A percentile compares a stretch with the other conserved stretches of the same genome.
Conservation (phyloP, 2,113 vertebrate species). For the Mionectes macconnelli region DNA sequence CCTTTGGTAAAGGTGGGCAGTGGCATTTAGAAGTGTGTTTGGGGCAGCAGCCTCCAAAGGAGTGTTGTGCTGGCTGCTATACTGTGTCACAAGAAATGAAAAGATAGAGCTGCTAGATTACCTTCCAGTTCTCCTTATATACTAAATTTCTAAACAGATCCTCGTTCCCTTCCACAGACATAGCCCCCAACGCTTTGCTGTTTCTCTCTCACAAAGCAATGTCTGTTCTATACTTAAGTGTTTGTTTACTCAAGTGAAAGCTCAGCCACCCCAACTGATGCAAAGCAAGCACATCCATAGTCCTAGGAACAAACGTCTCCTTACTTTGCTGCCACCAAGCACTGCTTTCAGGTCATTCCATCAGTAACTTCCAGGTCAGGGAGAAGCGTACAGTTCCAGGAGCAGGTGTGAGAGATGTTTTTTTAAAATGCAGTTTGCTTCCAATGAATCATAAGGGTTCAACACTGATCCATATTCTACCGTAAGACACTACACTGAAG, state of each 20-base stretch:
- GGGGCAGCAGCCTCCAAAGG: neutral
- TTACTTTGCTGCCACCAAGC: neutral
- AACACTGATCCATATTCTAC: neutral
- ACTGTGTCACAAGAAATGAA: neutral
- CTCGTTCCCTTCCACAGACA: neutral
- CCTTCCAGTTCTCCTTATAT: neutral
- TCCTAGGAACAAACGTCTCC: accelerated
- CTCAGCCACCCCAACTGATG: neutral
- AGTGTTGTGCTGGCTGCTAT: accelerated
- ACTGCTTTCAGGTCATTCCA: neutral
- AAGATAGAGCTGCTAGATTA: neutral
- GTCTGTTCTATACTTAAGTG: accelerated
- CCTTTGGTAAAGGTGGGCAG: neutral
- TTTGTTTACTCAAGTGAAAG: neutral
- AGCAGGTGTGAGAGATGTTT: neutral
- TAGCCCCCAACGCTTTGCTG: neutral
- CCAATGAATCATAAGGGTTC: neutral
- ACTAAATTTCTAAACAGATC: neutral
- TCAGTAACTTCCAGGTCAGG: accelerated
- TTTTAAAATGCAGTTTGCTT: neutral
- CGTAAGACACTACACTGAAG: neutral
- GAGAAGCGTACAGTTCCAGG: neutral
- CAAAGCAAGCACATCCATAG: neutral
- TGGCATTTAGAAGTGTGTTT: accelerated
- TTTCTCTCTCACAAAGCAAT: neutral